Conservation (phyloP, 1,140 invertebrate species). For the Bombus confusus region DNA sequence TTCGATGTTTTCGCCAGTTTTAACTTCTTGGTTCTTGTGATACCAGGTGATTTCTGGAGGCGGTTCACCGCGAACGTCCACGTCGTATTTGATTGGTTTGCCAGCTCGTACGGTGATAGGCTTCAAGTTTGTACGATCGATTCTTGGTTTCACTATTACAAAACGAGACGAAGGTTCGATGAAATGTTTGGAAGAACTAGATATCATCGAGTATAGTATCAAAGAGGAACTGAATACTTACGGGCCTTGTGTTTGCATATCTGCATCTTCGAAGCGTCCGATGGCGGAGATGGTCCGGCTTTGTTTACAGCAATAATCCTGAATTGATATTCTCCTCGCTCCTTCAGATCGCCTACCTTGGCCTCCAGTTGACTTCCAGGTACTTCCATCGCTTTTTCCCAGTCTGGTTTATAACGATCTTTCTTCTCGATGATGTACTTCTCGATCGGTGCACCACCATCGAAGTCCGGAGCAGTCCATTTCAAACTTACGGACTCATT, state of each 20-base stretch:
- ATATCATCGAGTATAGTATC: not conserved
- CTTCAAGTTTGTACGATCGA: slow-evolving; percentile 97
- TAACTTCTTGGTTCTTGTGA: slow-evolving; percentile 83
- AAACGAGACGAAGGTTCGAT: not conserved
- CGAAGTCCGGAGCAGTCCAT: slow-evolving; percentile 95
- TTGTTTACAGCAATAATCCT: slow-evolving; percentile 98
- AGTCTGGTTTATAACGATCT: slow-evolving; percentile 90
- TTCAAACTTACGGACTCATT: slow-evolving; percentile 96
- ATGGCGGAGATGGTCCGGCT: slow-evolving; percentile 96
- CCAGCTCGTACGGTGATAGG: slow-evolving; percentile 94
- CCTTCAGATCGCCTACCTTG: slow-evolving; percentile 93
- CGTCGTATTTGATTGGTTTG: slow-evolving; percentile 95
- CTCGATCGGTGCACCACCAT: slow-evolving; percentile 97
- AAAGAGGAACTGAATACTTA: slow-evolving; percentile 83
- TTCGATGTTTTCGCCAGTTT: slow-evolving; percentile 88
- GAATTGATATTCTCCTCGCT: slow-evolving; percentile 97
- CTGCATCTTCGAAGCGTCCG: slow-evolving; percentile 95
- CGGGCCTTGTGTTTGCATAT: slow-evolving; percentile 94
- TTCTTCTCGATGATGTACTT: slow-evolving; percentile 99
- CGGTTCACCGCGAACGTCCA: slow-evolving; percentile 97
- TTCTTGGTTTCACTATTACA: slow-evolving; percentile 94
- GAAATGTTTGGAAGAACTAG: not conserved
- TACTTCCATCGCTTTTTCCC: slow-evolving; percentile 91
- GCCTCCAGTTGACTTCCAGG: slow-evolving; percentile 90
- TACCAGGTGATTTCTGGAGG: slow-evolving; percentile 96